Evolutionary conservation across 2,797 vertebrate genomes (phyloP).

Genomic region (Anguilla pacifica): DNA sequence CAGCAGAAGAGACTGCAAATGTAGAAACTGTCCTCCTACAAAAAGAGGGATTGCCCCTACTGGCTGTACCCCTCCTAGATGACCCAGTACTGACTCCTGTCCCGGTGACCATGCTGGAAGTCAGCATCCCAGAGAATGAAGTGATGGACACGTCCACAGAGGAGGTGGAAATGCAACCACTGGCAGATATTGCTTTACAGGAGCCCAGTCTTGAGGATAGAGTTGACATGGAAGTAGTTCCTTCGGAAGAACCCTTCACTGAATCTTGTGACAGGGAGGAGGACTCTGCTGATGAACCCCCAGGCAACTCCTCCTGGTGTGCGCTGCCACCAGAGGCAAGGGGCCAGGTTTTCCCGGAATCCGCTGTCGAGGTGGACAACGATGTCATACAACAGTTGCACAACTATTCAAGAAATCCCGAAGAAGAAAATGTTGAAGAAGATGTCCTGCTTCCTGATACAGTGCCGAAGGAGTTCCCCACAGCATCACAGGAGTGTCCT

Average conservation of each 20-base stretch:
- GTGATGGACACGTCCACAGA: conserved; percentile 57
- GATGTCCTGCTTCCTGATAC: neutral
- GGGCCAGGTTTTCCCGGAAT: conserved; percentile 19
- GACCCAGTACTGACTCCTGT: conserved; percentile 39
- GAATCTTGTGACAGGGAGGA: conserved; percentile 35
- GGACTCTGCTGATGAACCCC: neutral
- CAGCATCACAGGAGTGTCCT: conserved; percentile 26
- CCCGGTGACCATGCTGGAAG: conserved; percentile 65
- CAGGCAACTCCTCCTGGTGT: conserved; percentile 25
- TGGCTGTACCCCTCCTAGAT: neutral
- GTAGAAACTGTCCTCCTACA: conserved; percentile 47
- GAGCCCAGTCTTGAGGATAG: conserved; percentile 14
- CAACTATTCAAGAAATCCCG: conserved; percentile 47
- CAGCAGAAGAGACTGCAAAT: conserved; percentile 11
- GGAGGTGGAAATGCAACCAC: conserved; percentile 51
- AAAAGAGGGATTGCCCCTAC: conserved; percentile 35
- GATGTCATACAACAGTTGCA: conserved; percentile 43
- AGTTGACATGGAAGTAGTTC: conserved; percentile 43
- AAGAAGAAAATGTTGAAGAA: conserved; percentile 32
- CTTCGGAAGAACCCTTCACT: conserved; percentile 13
- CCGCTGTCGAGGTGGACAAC: conserved; percentile 31
- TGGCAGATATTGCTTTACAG: conserved; percentile 3
- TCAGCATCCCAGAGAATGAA: conserved; percentile 77
- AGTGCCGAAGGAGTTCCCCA: conserved; percentile 12
- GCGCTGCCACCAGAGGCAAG: conserved; percentile 24